These are phyloP conservation scores for Venusia cambrica DNA, from an alignment of 2,888 invertebrate species.

Conservation along the genomic window DNA sequence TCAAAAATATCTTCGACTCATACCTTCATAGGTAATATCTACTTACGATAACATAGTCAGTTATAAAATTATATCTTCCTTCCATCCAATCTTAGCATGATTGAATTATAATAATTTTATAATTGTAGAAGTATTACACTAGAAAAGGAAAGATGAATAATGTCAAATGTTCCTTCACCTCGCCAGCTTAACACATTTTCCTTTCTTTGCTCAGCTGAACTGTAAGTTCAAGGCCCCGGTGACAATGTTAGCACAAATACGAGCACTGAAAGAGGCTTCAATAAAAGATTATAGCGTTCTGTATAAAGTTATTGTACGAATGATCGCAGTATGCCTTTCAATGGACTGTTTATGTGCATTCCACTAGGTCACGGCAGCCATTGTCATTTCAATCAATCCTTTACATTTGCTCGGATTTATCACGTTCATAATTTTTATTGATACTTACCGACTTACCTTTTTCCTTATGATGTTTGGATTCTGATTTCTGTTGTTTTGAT, in stretches of 20 bases:
- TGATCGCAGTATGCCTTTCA: slow-evolving; percentile 20
- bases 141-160: slow-evolving; percentile 15
- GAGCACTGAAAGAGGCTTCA: slow-evolving; percentile 35
- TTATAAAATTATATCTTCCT: no score
- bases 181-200: slow-evolving; percentile 36
- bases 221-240: slow-evolving; percentile 67
- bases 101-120: no score
- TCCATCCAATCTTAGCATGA: no score
- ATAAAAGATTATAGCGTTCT: slow-evolving; percentile 33
- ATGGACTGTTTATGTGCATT: slow-evolving; percentile 14
- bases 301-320: slow-evolving; percentile 22
- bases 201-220: slow-evolving; percentile 57
- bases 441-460: no score
- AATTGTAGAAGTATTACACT: no score
- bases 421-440: no score
- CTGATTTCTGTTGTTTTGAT: no score
- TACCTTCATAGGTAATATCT: no score
- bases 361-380: slow-evolving; percentile 9
- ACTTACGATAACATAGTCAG: no score
- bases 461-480: no score
- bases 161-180: slow-evolving; percentile 33
- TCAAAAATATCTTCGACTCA: no score
- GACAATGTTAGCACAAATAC: slow-evolving; percentile 45
- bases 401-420: no score
- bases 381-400: slow-evolving; percentile 1